phyloP scores from a whole-genome alignment of 1,140 invertebrate genomes.

The Apolygus lucorum region DNA sequence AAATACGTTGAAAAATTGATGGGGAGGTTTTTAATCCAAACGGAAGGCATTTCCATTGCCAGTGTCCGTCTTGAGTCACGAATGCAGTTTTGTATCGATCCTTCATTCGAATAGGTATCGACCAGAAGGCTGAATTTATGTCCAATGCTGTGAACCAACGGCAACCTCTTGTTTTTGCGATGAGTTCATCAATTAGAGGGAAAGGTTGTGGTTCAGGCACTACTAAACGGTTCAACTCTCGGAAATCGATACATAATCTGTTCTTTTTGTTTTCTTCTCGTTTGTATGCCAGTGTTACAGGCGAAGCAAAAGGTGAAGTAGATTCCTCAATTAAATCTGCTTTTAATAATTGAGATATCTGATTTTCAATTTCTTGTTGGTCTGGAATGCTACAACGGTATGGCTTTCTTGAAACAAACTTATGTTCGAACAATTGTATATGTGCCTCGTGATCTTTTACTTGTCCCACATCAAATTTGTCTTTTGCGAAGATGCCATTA shows the following conservation, averaged over 20 bases:
- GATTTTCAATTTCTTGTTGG: constrained; percentile 37
- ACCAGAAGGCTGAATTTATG: constrained; percentile 41
- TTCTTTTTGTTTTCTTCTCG: constrained; percentile 37
- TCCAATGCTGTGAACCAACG: constrained; percentile 38
- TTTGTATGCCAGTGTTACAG: constrained; percentile 38
- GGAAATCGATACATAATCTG: constrained; percentile 38
- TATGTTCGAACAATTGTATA: constrained; percentile 32
- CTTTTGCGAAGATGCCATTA: constrained; percentile 29
- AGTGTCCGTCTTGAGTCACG: constrained; percentile 39
- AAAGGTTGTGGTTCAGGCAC: constrained; percentile 39
- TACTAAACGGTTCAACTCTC: constrained; percentile 38
- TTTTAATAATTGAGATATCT: constrained; percentile 37
- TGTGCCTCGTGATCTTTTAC: constrained; percentile 32
- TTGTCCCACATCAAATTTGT: constrained; percentile 38
- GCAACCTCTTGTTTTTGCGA: constrained; percentile 36
- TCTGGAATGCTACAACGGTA: constrained; percentile 38
- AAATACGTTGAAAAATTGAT: constrained; percentile 41
- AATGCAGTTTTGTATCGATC: constrained; percentile 39
- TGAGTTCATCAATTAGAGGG: constrained; percentile 37
- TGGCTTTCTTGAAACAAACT: constrained; percentile 33
- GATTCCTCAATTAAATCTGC: constrained; percentile 38
- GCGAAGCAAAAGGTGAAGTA: constrained; percentile 38
- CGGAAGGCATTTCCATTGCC: constrained; percentile 37
- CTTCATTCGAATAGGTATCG: constrained; percentile 36
- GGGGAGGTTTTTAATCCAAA: constrained; percentile 40